These are phyloP conservation scores for Gadopsis marmoratus DNA, from an alignment of 2,797 vertebrate genomes.

Conservation along the genomic window DNA sequence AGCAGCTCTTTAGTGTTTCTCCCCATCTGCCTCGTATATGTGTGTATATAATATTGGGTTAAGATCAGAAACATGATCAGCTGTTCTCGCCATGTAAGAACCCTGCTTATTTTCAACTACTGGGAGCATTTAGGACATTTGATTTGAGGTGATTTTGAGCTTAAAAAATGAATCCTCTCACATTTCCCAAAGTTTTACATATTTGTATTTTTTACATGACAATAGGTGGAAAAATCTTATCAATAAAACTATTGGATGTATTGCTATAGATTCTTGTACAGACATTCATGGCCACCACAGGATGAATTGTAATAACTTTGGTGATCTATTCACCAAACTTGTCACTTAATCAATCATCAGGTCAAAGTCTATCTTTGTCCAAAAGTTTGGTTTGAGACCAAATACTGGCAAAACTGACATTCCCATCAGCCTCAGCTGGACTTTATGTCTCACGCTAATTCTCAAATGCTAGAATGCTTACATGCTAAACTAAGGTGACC, in stretches of 20 bases:
- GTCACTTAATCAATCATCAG: neutral
- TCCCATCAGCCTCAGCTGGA: neutral
- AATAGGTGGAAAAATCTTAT: neutral
- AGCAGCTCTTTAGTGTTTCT: neutral
- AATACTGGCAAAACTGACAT: neutral
- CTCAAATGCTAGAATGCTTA: neutral
- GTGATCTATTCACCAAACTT: neutral
- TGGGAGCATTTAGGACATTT: neutral
- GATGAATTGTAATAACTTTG: neutral
- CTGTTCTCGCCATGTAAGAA: neutral
- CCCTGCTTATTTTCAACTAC: neutral
- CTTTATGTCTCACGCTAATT: neutral
- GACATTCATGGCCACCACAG: neutral
- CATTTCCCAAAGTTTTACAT: neutral
- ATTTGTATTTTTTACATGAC: accelerated
- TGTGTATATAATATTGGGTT: neutral
- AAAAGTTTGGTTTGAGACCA: neutral
- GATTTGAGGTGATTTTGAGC: neutral
- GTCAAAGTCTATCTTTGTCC: neutral
- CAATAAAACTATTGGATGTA: no score
- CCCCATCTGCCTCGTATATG: no score
- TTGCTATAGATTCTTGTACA: no score
- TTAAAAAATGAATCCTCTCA: neutral
- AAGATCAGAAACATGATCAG: neutral
- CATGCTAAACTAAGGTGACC: neutral